phyloP scores from a whole-genome alignment of 2,888 invertebrate species.

The Mesochorus sp. region DNA sequence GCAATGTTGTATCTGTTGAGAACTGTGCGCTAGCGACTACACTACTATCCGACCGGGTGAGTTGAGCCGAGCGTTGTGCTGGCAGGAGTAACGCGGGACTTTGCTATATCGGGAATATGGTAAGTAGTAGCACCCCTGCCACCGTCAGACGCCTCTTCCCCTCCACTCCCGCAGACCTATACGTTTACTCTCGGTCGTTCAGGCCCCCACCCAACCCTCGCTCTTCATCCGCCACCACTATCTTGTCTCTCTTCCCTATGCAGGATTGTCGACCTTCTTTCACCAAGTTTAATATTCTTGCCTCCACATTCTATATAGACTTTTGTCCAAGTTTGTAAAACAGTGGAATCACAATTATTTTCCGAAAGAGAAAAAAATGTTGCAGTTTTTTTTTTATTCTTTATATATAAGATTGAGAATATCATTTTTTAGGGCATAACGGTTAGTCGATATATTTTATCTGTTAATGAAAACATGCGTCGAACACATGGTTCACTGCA shows the following conservation, averaged over 20 bases:
- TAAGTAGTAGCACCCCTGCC: slow-evolving; percentile 81
- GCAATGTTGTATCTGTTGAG: slow-evolving; percentile 64
- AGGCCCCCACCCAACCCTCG: slow-evolving; percentile 45
- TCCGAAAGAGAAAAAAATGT: background rate
- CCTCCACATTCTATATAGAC: slow-evolving; percentile 19
- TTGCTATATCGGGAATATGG: slow-evolving; percentile 80
- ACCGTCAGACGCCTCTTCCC: slow-evolving; percentile 67
- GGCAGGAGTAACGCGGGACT: slow-evolving; percentile 75
- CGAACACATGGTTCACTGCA: too few relatives aligned
- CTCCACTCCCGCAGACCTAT: slow-evolving; percentile 54
- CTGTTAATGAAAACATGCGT: too few relatives aligned
- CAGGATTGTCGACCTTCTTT: slow-evolving; percentile 23
- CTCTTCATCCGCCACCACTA: slow-evolving; percentile 59
- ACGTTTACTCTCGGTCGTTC: slow-evolving; percentile 65
- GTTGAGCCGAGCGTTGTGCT: slow-evolving; percentile 65
- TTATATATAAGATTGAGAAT: background rate
- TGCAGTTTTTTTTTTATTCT: background rate
- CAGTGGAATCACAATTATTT: slow-evolving; percentile 5
- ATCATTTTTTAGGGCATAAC: too few relatives aligned
- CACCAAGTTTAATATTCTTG: background rate
- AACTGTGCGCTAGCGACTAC: slow-evolving; percentile 77
- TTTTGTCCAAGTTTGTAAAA: slow-evolving; percentile 4
- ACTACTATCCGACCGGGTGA: slow-evolving; percentile 77
- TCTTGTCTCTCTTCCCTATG: slow-evolving; percentile 57
- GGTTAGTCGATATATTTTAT: too few relatives aligned